Conservation (phyloP, 1,140 invertebrate genomes). For the Brachionus rubens region DNA sequence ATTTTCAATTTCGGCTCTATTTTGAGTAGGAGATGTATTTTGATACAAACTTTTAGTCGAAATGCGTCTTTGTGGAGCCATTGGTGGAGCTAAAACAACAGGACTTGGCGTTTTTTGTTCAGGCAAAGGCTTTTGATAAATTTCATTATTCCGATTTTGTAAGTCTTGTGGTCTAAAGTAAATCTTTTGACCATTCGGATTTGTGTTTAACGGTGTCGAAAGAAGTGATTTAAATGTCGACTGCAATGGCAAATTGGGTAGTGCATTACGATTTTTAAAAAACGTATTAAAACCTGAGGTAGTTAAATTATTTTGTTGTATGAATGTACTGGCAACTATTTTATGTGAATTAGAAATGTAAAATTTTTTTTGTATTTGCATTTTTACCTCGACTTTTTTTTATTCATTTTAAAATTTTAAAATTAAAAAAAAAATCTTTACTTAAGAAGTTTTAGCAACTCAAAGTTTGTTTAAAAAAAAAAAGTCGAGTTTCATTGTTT, state of each 20-base stretch:
- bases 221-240: conserved; percentile 20
- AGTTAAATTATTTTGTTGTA: too few species aligned
- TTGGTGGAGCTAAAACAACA: too few species aligned
- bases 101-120: too few species aligned
- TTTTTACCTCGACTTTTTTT: background rate
- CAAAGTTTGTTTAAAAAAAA: too few species aligned
- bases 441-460: too few species aligned
- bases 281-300: background rate
- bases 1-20: too few species aligned
- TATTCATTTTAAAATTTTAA: too few species aligned
- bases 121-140: too few species aligned
- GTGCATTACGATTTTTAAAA: background rate
- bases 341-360: background rate
- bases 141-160: too few species aligned
- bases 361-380: background rate
- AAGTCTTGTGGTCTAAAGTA: conserved; percentile 13
- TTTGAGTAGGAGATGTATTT: too few species aligned
- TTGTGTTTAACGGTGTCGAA: background rate
- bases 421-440: too few species aligned
- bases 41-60: background rate
- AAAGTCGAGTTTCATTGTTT: too few species aligned
- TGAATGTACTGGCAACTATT: background rate
- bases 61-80: background rate
- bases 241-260: conserved; percentile 33
- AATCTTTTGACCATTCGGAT: background rate